Conservation (phyloP, 2,888 invertebrate species). For the Apamea monoglypha region DNA sequence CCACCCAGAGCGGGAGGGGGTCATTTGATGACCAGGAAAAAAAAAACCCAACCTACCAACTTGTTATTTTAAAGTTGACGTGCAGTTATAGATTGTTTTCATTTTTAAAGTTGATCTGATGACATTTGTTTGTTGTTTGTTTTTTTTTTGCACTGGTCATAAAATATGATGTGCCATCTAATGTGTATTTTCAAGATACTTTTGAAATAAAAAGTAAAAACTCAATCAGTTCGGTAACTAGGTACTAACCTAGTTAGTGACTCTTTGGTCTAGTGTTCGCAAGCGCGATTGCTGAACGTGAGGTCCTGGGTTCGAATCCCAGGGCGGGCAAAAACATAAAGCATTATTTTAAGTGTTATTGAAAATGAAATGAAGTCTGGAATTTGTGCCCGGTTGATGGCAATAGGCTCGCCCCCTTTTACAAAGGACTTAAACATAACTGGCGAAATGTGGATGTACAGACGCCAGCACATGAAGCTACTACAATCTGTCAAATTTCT, state of each 20-base stretch:
- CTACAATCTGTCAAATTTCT: no score
- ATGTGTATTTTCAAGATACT: neutral
- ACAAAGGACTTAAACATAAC: neutral
- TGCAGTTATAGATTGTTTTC: neutral
- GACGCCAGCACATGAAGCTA: no score
- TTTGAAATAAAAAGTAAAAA: neutral
- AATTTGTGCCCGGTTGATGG: neutral
- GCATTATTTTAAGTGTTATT: no score
- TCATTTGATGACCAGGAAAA: no score
- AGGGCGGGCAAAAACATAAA: no score
- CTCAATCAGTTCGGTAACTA: neutral
- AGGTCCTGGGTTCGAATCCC: neutral
- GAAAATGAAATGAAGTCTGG: neutral
- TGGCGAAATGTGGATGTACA: neutral
- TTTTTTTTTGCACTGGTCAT: no score
- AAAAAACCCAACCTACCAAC: neutral
- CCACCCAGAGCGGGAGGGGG: no score
- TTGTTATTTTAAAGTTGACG: neutral
- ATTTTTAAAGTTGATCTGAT: neutral
- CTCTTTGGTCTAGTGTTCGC: neutral
- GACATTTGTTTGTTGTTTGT: no score
- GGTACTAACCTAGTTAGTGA: neutral
- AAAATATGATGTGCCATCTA: no score
- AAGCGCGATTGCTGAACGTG: neutral
- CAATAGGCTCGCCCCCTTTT: neutral